These are phyloP conservation scores for Harpagoxenus sublaevis DNA, from an alignment of 2,888 invertebrate species.

Conservation along the genomic window DNA sequence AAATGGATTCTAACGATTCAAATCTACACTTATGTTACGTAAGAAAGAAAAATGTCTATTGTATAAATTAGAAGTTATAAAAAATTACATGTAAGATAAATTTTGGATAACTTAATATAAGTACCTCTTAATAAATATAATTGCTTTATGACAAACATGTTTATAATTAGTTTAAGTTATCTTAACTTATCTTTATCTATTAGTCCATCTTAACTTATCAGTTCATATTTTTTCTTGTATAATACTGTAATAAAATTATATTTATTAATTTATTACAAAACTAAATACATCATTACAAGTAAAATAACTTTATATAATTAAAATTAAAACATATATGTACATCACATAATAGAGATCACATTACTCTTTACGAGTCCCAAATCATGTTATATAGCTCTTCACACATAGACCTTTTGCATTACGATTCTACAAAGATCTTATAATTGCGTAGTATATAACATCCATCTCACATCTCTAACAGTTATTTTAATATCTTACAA, in stretches of 20 bases:
- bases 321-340: background rate
- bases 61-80: background rate
- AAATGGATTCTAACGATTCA: background rate
- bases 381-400: background rate
- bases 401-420: background rate
- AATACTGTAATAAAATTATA: background rate
- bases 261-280: constrained; percentile 1
- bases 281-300: background rate
- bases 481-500: constrained; percentile 5
- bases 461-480: background rate
- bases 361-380: background rate
- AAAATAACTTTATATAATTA: background rate
- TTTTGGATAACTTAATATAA: constrained; percentile 7
- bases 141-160: background rate
- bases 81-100: background rate
- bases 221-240: background rate
- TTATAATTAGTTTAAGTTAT: constrained; percentile 7
- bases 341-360: background rate
- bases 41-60: background rate
- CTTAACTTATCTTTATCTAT: background rate
- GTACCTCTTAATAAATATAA: constrained; percentile 1
- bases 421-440: constrained; percentile 6
- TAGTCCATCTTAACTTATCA: background rate
- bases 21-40: background rate
- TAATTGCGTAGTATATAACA: background rate